phyloP scores from a whole-genome alignment of 2,797 vertebrate species.

The Centropyge bicolor region DNA sequence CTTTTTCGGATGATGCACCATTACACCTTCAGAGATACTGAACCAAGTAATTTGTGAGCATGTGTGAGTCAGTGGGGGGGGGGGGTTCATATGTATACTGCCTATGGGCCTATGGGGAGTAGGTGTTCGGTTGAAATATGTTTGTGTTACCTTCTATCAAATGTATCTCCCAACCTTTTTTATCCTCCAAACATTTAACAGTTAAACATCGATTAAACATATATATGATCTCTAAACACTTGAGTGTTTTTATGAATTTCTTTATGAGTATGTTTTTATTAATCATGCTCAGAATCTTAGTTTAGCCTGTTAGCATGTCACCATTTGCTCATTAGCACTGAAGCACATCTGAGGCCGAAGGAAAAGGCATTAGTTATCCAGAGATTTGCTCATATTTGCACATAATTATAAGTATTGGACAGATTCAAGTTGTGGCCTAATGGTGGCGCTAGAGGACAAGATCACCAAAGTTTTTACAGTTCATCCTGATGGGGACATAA shows the following conservation, averaged over 20 bases:
- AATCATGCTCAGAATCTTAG: neutral
- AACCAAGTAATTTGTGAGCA: slow-evolving; percentile 12
- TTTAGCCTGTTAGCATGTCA: neutral
- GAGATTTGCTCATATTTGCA: neutral
- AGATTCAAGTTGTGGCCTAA: neutral
- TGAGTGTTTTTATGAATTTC: too few relatives aligned
- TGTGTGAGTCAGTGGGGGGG: neutral
- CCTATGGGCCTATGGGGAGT: neutral
- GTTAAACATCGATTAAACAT: slow-evolving; percentile 3
- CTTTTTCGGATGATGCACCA: slow-evolving; percentile 55
- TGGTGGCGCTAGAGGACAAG: neutral
- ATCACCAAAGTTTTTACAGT: too few relatives aligned
- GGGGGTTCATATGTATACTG: neutral
- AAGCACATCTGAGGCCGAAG: neutral
- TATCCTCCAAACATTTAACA: neutral
- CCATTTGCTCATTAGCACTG: neutral
- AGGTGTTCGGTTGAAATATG: neutral
- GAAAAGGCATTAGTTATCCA: neutral
- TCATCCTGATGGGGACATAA: neutral
- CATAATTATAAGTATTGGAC: neutral
- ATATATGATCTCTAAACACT: neutral
- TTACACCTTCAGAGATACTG: slow-evolving; percentile 40
- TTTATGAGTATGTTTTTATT: neutral
- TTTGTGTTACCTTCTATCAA: slow-evolving; percentile 7
- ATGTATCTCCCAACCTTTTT: slow-evolving; percentile 21